Evolutionary conservation across 2,113 vertebrate species (phyloP), one percentile per base, ranked within the genome.

Genomic region (Cyanocitta stelleri): DNA sequence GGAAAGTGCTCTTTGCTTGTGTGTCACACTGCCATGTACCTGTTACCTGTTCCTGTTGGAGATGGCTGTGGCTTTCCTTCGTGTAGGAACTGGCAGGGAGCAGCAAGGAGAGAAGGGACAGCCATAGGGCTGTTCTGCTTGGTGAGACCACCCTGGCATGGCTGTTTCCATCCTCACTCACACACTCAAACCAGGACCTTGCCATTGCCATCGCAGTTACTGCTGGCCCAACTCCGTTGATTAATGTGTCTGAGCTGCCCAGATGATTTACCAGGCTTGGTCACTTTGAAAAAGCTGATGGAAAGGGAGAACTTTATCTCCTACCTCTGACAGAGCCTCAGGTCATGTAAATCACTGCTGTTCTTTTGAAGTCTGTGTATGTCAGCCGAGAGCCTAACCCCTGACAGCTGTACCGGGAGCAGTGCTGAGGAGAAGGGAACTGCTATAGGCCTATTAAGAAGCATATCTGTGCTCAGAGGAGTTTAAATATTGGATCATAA

Each of bases 161-260:
- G 51, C 66, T 33, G 30, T 68, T 93, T 83, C 87, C 30, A 51
- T 78, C 32, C 32, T 58, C 8, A 9, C 39, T 82, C 68, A 39
- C 21, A 67, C 20, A 33, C 1, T 0, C 29, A 37, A 69, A 54
- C 32, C 55, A 14, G 68, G 79, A n/a, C 30, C 35, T 62, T 16
- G 4, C 35, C 63, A 15, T 79, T 9, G 9, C 37, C 27, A 8
- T 43, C 0, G 0, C 20, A 4, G 21, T 51, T 93, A 37, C 20
- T 69, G 49, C 72, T 74, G 51, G 18, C 29, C 43, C 39, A 66
- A 0, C 51, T 69, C 51, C 0, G 0, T 41, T 6, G 3, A 44
- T 77, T 44, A 46, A 81, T 37, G 20, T 85, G 72, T 90, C 79
- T 55, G 62, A 49, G 46, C 62, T 91, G 71, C 67, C 29, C 58